phyloP scores from a whole-genome alignment of 2,797 vertebrate genomes.

The Oreonectes daqikongensis region DNA sequence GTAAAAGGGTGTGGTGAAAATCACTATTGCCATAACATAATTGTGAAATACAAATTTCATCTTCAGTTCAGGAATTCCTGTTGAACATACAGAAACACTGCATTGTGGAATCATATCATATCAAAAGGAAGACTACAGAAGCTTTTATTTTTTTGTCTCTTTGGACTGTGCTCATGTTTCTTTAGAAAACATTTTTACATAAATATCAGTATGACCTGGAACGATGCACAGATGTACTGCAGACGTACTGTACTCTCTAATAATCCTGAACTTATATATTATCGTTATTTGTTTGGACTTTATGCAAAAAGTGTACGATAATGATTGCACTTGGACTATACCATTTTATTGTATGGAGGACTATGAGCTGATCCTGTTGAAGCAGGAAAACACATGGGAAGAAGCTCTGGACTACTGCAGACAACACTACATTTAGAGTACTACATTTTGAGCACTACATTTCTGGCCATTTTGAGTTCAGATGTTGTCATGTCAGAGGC shows the following conservation, averaged over 20 bases:
- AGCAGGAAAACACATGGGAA: too few relatives aligned
- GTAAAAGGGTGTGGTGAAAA: constrained; percentile 1
- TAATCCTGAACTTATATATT: neutral
- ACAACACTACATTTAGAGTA: neutral
- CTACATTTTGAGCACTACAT: too few relatives aligned
- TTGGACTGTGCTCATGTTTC: neutral
- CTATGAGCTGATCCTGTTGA: constrained; percentile 49
- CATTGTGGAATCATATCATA: neutral
- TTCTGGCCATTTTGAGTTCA: constrained; percentile 43
- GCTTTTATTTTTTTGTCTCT: neutral
- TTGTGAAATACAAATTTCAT: neutral
- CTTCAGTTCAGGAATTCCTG: too few relatives aligned
- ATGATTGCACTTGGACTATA: rapidly evolving
- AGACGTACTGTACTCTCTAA: constrained; percentile 4
- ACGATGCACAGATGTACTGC: constrained; percentile 1
- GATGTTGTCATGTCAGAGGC: constrained; percentile 10
- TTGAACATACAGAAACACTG: neutral
- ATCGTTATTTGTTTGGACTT: neutral
- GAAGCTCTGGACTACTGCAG: constrained; percentile 50
- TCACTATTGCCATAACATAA: too few relatives aligned
- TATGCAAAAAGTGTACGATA: neutral
- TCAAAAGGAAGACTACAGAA: neutral
- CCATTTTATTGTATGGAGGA: constrained; percentile 26
- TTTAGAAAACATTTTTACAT: constrained; percentile 7
- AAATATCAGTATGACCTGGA: too few relatives aligned